phyloP scores from a whole-genome alignment of 2,888 invertebrate genomes.

The Eustalomyia histrio region DNA sequence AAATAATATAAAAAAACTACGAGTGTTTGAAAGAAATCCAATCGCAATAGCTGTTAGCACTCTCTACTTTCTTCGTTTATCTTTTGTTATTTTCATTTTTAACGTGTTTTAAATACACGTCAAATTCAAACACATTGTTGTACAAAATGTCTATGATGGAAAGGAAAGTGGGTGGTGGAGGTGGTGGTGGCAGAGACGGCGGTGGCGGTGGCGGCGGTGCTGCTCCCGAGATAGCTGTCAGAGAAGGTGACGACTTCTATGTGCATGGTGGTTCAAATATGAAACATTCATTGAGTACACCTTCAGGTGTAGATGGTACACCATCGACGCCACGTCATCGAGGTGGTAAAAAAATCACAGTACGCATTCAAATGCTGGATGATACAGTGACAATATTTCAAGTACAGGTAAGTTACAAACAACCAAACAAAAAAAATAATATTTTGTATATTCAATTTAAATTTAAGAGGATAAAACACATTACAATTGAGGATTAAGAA shows the following conservation, averaged over 20 bases:
- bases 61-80: constrained; percentile 13
- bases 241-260: constrained; percentile 69
- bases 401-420: constrained; percentile 86
- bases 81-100: constrained; percentile 11
- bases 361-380: constrained; percentile 93
- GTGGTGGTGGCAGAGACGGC: constrained; percentile 65
- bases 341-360: constrained; percentile 93
- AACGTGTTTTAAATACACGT: constrained; percentile 52
- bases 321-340: constrained; percentile 88
- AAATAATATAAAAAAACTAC: not conserved
- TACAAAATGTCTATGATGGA: constrained; percentile 79
- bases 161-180: constrained; percentile 75
- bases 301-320: constrained; percentile 87
- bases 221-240: constrained; percentile 68
- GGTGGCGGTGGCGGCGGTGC: constrained; percentile 67
- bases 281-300: constrained; percentile 92
- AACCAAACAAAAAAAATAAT: constrained; percentile 5
- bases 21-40: not conserved
- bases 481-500: too few relatives aligned
- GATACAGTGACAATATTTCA: constrained; percentile 94
- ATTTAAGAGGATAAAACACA: too few relatives aligned
- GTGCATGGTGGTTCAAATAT: constrained; percentile 82
- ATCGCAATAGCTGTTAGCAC: constrained; percentile 23
- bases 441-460: too few relatives aligned
- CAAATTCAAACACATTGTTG: constrained; percentile 62